phyloP scores from a whole-genome alignment of 2,113 vertebrate species.

The Eptatretus burgeri region DNA sequence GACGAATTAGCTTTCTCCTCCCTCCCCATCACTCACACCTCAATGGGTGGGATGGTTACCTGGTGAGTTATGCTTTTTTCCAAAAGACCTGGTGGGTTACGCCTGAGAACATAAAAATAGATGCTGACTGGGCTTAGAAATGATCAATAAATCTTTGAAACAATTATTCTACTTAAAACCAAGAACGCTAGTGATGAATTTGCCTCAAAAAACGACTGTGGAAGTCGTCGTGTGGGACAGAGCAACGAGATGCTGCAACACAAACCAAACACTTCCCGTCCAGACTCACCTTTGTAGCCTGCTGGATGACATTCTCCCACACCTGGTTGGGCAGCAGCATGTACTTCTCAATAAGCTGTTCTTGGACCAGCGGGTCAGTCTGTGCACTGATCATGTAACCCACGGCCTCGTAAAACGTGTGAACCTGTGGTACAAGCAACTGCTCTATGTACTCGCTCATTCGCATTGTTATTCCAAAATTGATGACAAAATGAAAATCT shows the following conservation, averaged over 20 bases:
- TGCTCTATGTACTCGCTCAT: too few species aligned
- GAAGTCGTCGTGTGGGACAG: neutral
- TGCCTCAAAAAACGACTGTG: neutral
- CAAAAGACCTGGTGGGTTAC: too few species aligned
- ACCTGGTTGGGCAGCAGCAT: constrained; percentile 98
- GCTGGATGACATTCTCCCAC: constrained; percentile 98
- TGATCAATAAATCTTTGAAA: too few species aligned
- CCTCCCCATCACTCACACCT: too few species aligned
- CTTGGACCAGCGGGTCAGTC: constrained; percentile 78
- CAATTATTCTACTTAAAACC: too few species aligned
- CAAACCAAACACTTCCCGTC: neutral
- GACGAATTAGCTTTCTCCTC: too few species aligned
- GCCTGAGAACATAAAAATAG: too few species aligned
- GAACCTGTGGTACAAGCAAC: constrained; percentile 28
- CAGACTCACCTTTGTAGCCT: constrained; percentile 76
- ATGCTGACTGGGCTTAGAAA: too few species aligned
- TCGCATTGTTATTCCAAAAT: too few species aligned
- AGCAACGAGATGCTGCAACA: neutral
- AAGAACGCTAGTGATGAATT: neutral
- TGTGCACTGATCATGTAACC: constrained; percentile 99
- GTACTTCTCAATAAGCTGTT: constrained; percentile 93
- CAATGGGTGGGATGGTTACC: too few species aligned
- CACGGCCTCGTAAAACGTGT: constrained; percentile 91
- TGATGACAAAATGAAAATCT: too few species aligned
- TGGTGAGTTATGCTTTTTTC: too few species aligned